phyloP scores from a whole-genome alignment of 2,113 vertebrate species.

The Gavialis gangeticus region DNA sequence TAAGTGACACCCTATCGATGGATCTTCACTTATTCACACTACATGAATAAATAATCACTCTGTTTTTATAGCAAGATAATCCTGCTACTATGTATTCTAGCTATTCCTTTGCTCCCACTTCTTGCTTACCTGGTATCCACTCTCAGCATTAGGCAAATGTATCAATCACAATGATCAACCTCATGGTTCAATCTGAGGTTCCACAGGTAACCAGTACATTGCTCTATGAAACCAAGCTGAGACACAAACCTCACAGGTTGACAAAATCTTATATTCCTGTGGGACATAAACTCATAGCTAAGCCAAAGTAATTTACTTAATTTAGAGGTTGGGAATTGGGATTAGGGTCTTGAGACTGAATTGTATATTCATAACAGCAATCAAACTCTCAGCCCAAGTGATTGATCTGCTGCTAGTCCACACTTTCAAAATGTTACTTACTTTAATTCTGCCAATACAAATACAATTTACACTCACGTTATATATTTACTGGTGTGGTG shows the following conservation, averaged over 20 bases:
- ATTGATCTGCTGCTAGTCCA: not conserved
- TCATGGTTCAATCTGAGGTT: not conserved
- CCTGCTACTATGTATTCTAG: not conserved
- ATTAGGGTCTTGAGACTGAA: not conserved
- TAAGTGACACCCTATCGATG: not conserved
- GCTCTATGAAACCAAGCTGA: too few relatives aligned
- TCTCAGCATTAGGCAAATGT: not conserved
- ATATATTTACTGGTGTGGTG: not conserved
- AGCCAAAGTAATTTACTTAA: not conserved
- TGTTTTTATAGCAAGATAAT: not conserved
- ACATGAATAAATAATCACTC: not conserved
- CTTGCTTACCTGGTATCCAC: not conserved
- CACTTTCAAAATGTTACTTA: not conserved
- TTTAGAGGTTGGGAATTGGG: not conserved
- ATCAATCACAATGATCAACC: not conserved
- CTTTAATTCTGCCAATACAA: not conserved
- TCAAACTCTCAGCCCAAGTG: not conserved
- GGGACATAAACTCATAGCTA: not conserved
- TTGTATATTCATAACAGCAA: not conserved
- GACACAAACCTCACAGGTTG: accelerated
- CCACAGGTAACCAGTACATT: not conserved
- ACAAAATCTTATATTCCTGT: accelerated
- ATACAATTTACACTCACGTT: not conserved
- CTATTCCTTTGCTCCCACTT: not conserved
- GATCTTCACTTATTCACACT: not conserved